Base-by-base conservation (phyloP, 2,797 vertebrate species). In the Lepilemur septentrionalis region DNA sequence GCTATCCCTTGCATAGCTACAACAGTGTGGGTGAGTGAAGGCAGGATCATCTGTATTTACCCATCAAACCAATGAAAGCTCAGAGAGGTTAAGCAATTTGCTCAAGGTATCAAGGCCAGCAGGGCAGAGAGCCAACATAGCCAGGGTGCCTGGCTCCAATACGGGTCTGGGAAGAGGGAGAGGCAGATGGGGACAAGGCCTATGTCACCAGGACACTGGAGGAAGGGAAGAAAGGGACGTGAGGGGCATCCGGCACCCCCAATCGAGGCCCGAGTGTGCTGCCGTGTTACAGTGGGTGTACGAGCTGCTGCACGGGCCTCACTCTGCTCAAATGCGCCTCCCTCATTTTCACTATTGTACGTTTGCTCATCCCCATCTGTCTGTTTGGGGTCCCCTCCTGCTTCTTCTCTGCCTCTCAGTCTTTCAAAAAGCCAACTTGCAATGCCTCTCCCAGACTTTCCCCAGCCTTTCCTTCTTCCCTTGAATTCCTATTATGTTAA, bases 161-260 rank as follows among this genome's bases (percentile, higher is more conserved):
- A 23, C 41, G 73, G 12, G 8, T 48, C 69, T 94, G 30, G 86
- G n/a, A 79, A 81, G 84, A 85, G 32, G 43, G 22, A 83, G 65
- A 57, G 38, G 25, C 48, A 32, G 67, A 14, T 12, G 59, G 52
- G 30, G 38, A 25, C 17, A 35, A n/a, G 38, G 25, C 15, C 50
- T 61, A 12, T 0, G 18, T 73, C 13, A 7, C 46, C 41, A 41
- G 84, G 43, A 83, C 6, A 0, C 13, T 2, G 1, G 43, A 65
- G 2, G 17, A 86, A 46, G 59, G 46, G 70, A 32, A 7, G 22
- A 2, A 30, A 4, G 2, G 46, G 79, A 20, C 17, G 10, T 9
- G 7, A 55, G 25, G 57, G 55, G 4, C 30, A 76, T 6, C 63
- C 20, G 12, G 12, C 28, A 9, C 46, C n/a, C 25, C 10, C 13